Evolutionary conservation across 2,888 invertebrate species (phyloP).

Genomic region (Sminthurides aquaticus): DNA sequence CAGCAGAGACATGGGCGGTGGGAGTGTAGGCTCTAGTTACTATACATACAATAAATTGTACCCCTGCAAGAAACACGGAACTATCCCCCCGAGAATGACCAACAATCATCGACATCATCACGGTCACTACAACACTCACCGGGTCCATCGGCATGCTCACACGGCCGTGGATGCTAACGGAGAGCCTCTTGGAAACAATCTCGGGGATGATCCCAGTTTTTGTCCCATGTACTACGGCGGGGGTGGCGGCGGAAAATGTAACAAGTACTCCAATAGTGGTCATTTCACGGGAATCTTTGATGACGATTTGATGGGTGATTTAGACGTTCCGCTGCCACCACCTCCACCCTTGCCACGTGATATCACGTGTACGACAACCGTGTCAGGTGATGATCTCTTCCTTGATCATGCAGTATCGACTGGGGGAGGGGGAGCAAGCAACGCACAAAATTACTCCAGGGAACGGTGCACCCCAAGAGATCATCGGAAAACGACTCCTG

Average conservation of each 20-base stretch:
- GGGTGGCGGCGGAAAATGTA: neutral
- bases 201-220: neutral
- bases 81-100: constrained; percentile 13
- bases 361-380: constrained; percentile 22
- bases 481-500: constrained; percentile 28
- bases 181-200: neutral
- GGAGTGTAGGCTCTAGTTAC: neutral
- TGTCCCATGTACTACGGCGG: constrained; percentile 5
- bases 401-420: neutral
- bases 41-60: constrained; percentile 13
- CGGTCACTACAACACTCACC: constrained; percentile 6
- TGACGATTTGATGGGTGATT: constrained; percentile 23
- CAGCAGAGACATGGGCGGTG: neutral
- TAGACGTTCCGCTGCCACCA: constrained; percentile 39
- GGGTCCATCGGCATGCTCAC: no score
- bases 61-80: constrained; percentile 21
- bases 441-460: constrained; percentile 3
- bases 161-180: neutral
- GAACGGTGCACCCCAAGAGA: constrained; percentile 12
- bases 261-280: neutral
- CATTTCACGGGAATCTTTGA: constrained; percentile 10
- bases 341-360: constrained; percentile 34
- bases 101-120: constrained; percentile 16
- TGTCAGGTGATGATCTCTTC: constrained; percentile 12
- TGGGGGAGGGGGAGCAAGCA: neutral